Base-by-base conservation (phyloP, 2,113 vertebrate genomes). In the Gadus macrocephalus region DNA sequence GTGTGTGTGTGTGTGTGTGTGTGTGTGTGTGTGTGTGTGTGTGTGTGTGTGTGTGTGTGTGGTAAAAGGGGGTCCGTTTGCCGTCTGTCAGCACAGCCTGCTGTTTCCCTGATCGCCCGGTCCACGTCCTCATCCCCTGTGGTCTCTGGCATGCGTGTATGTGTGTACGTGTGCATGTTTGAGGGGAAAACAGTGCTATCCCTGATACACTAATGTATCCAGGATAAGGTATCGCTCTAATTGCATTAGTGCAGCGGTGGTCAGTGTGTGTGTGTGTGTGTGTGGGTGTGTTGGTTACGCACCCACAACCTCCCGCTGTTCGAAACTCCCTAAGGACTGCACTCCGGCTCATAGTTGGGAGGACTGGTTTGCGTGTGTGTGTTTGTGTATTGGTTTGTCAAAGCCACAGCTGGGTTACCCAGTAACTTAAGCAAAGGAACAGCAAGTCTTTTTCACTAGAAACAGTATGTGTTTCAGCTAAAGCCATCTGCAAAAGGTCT, bases 161-260 rank as follows among this genome's bases (percentile, higher is more conserved):
- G 68, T 17, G 15, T 62, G 28, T 16, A 27, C 17, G 5, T 20
- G 27, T 62, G 56, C 31, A 17, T 27, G 35, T 79, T 62, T 74
- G 72, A 73, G 42, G 42, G 53, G 49, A 64, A 67, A 76, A 77
- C 66, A 64, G 16, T 5, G 7, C 59, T 35, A 42, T 72, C 86
- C 80, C 79, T 76, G 75, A 75, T 70, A 70, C 81, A 84, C 85
- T 86, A 89, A 77, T 90, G 83, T 73, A 91, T 89, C 89, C 77
- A 81, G 90, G 82, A 91, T 93, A 78, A 91, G 87, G 75, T 87
- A 81, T 86, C 80, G 61, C 70, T 64, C 70, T 89, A 88, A 89
- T 70, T 86, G 86, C 67, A 84, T 89, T 81, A 82, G 65, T 61
- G 63, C 69, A 49, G 42, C 12, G 42, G 42, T 73, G 81, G 81